phyloP scores from a whole-genome alignment of 1,140 invertebrate species.

The Aphelenchoides fujianensis region DNA sequence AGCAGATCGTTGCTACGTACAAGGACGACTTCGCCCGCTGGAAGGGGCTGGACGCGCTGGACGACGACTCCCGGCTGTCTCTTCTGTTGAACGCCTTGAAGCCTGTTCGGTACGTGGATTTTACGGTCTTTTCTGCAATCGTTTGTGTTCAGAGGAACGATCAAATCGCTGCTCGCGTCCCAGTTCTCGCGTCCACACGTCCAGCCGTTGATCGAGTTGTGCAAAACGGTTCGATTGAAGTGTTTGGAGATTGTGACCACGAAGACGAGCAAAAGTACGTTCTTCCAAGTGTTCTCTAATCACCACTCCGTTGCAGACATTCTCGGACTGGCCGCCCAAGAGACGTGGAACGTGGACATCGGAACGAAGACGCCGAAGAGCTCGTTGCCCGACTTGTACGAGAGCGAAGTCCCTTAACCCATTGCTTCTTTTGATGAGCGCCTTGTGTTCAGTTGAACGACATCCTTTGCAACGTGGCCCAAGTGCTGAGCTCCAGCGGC shows the following conservation, averaged over 20 bases:
- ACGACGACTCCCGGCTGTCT: conserved; percentile 33
- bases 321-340: conserved; percentile 35
- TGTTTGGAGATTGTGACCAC: conserved; percentile 43
- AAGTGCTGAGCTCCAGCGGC: conserved; percentile 44
- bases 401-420: conserved; percentile 47
- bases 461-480: conserved; percentile 44
- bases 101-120: conserved; percentile 27
- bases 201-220: conserved; percentile 55
- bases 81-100: conserved; percentile 46
- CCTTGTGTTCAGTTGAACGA: conserved; percentile 51
- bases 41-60: conserved; percentile 36
- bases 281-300: conserved; percentile 22
- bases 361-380: conserved; percentile 50
- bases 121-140: conserved; percentile 19
- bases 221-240: conserved; percentile 55
- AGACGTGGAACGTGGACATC: conserved; percentile 59
- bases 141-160: conserved; percentile 38
- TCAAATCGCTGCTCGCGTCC: conserved; percentile 50
- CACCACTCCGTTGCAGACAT: conserved; percentile 42
- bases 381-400: conserved; percentile 58
- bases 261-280: conserved; percentile 35
- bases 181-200: conserved; percentile 51
- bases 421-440: conserved; percentile 2
- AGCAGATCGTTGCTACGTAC: conserved; percentile 39
- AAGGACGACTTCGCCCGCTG: conserved; percentile 55